Percentiles rank a stretch among this genome's conserved stretches.
phyloP scores from a whole-genome alignment of 2,888 invertebrate species.

The Apamea anceps region DNA sequence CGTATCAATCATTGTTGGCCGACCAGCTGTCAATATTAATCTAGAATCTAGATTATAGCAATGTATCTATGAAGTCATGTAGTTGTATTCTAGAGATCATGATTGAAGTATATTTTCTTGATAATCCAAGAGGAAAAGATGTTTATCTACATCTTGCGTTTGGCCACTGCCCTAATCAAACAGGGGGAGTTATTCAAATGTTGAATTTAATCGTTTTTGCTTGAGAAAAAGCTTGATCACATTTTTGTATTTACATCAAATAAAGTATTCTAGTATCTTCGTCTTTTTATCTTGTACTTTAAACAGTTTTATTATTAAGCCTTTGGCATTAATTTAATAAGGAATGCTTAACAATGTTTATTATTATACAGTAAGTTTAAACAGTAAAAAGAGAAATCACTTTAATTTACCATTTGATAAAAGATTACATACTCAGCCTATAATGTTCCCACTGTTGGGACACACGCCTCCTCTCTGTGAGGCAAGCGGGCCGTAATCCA shows the following conservation, averaged over 20 bases:
- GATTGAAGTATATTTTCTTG: background rate
- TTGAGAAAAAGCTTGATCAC: background rate
- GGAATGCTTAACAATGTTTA: background rate
- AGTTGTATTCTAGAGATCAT: background rate
- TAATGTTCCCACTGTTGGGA: too few species aligned
- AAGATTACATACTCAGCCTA: too few species aligned
- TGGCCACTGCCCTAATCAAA: background rate
- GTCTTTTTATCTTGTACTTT: background rate
- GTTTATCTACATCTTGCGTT: background rate
- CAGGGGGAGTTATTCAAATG: background rate
- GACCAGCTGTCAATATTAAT: constrained; percentile 5
- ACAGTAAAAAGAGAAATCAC: background rate
- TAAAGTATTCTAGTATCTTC: background rate
- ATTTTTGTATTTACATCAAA: too few species aligned
- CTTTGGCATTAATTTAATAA: background rate
- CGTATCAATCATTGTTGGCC: constrained; percentile 5
- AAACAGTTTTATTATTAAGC: too few species aligned
- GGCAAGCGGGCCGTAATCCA: too few species aligned
- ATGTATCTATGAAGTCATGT: constrained; percentile 9
- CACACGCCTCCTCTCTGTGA: too few species aligned
- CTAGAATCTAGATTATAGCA: constrained; percentile 17
- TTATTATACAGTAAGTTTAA: too few species aligned
- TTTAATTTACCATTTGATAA: background rate
- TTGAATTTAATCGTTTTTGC: background rate
- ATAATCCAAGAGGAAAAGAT: constrained; percentile 9